Percentiles rank a stretch among this genome's conserved stretches.
These are phyloP conservation scores for Danio jaintianensis DNA, from an alignment of 2,797 vertebrate species.

Conservation along the genomic window DNA sequence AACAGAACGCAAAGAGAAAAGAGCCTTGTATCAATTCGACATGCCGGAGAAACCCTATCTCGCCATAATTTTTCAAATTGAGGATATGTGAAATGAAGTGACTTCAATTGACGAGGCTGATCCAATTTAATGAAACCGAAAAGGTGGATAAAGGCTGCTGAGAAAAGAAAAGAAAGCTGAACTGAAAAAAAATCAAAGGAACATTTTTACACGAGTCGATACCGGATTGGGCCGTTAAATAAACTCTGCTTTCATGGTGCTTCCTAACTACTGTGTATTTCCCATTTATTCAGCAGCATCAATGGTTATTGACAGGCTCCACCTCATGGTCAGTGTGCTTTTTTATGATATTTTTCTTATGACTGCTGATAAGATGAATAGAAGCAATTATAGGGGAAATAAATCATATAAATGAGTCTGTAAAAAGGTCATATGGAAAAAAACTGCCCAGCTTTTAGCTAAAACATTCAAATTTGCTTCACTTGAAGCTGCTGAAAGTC, in stretches of 20 bases:
- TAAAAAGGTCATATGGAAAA: conserved; percentile 16
- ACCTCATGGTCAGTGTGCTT: conserved; percentile 5
- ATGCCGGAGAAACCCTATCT: conserved; percentile 10
- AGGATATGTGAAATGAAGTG: conserved; percentile 14
- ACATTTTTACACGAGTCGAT: conserved; percentile 16
- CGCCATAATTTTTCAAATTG: conserved; percentile 8
- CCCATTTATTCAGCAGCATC: conserved; percentile 27
- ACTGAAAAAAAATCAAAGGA: conserved; percentile 47
- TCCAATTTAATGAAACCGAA: conserved; percentile 37
- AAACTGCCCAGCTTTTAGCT: background rate
- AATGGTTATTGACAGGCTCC: conserved; percentile 16
- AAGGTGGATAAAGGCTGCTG: conserved; percentile 43
- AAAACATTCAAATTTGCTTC: conserved; percentile 30
- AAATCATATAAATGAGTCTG: conserved; percentile 7
- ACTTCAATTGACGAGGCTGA: conserved; percentile 46
- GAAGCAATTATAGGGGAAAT: conserved; percentile 40
- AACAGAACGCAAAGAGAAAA: background rate
- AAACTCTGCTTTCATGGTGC: conserved; percentile 11
- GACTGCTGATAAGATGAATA: conserved; percentile 35
- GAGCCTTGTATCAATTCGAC: background rate
- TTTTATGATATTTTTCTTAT: conserved; percentile 25
- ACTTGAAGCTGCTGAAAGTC: conserved; percentile 4
- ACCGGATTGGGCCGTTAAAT: conserved; percentile 17
- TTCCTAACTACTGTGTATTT: conserved; percentile 44
- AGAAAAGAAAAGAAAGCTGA: conserved; percentile 19